Evolutionary conservation across 2,113 vertebrate genomes (phyloP).

Genomic region (Vicugna pacos): DNA sequence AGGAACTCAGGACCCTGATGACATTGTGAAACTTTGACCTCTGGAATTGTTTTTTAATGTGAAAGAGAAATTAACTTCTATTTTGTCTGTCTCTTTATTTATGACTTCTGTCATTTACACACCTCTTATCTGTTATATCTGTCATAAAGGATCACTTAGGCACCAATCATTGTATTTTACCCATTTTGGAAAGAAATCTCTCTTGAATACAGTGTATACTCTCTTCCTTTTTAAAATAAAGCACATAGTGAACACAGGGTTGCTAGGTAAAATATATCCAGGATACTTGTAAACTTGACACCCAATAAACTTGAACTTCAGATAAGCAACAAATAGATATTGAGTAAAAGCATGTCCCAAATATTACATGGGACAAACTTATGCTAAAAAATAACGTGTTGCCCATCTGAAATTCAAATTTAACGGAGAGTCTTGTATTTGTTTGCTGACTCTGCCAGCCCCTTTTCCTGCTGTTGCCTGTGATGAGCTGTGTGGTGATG

Average conservation of each 20-base stretch:
- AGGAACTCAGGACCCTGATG: background rate
- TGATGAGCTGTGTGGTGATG: rapidly evolving
- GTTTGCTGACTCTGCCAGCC: background rate
- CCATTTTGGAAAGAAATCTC: background rate
- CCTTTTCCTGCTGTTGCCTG: background rate
- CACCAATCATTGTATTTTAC: background rate
- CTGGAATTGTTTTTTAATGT: background rate
- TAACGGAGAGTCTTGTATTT: background rate
- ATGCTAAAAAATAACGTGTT: background rate
- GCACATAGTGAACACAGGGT: no score
- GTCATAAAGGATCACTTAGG: background rate
- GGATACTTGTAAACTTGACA: background rate
- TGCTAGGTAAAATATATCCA: background rate
- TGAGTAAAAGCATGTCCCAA: background rate
- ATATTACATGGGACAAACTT: background rate
- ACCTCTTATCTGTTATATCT: background rate
- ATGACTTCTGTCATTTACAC: background rate
- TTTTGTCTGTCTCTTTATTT: background rate
- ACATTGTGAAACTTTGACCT: background rate
- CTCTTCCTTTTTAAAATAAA: background rate
- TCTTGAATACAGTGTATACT: background rate
- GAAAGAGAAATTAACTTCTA: background rate
- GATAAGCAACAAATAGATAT: background rate
- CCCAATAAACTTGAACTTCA: background rate
- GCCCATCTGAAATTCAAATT: background rate